Base-by-base conservation (phyloP, 2,113 vertebrate species). In the Nothobranchius furzeri region DNA sequence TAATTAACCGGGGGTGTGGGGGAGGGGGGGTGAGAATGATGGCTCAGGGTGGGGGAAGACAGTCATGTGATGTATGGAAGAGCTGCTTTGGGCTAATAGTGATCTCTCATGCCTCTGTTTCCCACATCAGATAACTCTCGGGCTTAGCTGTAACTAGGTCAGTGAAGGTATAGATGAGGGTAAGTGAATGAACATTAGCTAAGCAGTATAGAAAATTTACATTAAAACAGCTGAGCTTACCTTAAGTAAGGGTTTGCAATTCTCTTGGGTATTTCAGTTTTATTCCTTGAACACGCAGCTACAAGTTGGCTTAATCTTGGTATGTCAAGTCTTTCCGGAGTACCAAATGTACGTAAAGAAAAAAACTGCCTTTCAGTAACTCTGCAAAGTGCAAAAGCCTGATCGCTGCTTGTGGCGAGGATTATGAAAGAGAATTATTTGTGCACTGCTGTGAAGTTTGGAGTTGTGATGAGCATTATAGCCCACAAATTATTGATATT, bases 1-100 rank as follows among this genome's bases (percentile, higher is more conserved):
- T 91, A 91, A 90, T 91, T 88, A 91, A 87, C 70, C 57, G 30
- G 30, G 30, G 30, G 30, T 3, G 30, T 3, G 30, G 30, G 30
- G 30, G 73, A 65, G 51, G 58, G 60, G 72, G 81, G 70, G 68
- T 66, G 45, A 52, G 73, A 63, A 65, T 60, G 68, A 64, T 10
- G 20, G 55, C 63, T 73, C 53, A 79, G 74, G 43, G 43, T 12
- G 9, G 64, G 73, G 63, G 68, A 69, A 60, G 60, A 57, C 36
- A 43, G 60, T 68, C 75, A 74, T 64, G 76, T 77, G 78, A 78
- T 78, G 70, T 71, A 70, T 54, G 47, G 68, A 68, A 50, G 67
- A 52, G 64, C 9, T 51, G 68, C 64, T 37, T 64, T 76, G 51
- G 61, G 12, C 14, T 56, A 81, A 88, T 85, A 68, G 6, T 48